Evolutionary conservation across 2,113 vertebrate species (phyloP).

Genomic region (Ancistrus triradiatus): DNA sequence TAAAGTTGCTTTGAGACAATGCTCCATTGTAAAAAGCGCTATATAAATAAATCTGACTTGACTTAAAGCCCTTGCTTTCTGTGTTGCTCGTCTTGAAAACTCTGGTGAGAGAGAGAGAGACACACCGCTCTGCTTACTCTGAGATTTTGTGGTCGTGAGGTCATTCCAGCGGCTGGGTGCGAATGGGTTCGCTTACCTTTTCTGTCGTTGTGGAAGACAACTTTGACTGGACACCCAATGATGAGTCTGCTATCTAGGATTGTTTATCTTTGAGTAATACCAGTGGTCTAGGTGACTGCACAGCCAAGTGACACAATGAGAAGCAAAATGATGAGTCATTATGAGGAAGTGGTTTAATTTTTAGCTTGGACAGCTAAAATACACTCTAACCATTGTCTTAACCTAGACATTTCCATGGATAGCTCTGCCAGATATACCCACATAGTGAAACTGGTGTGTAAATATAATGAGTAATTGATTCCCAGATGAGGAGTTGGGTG

Average conservation of each 20-base stretch:
- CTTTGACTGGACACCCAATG: neutral
- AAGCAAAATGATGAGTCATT: too few relatives aligned
- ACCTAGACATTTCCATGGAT: too few relatives aligned
- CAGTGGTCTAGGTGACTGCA: too few relatives aligned
- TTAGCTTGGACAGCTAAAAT: too few relatives aligned
- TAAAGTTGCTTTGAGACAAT: too few relatives aligned
- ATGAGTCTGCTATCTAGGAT: neutral
- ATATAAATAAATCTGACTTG: too few relatives aligned
- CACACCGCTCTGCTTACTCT: constrained; percentile 14
- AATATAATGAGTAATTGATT: too few relatives aligned
- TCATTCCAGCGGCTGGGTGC: constrained; percentile 3
- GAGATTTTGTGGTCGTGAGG: constrained; percentile 9
- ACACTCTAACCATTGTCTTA: too few relatives aligned
- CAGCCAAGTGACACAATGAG: too few relatives aligned
- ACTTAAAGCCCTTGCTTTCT: too few relatives aligned
- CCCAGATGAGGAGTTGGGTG: neutral
- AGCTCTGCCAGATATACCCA: neutral
- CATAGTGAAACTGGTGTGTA: neutral
- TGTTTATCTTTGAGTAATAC: neutral
- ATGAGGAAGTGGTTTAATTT: too few relatives aligned
- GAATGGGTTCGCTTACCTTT: constrained; percentile 24
- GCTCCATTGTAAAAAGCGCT: too few relatives aligned
- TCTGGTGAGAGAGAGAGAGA: neutral
- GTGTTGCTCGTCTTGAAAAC: neutral
- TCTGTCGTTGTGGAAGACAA: neutral